A percentile compares a stretch with the other conserved stretches of the same genome.
Evolutionary conservation across 2,113 vertebrate genomes (phyloP).

Genomic region (Apodemus speciosus): DNA sequence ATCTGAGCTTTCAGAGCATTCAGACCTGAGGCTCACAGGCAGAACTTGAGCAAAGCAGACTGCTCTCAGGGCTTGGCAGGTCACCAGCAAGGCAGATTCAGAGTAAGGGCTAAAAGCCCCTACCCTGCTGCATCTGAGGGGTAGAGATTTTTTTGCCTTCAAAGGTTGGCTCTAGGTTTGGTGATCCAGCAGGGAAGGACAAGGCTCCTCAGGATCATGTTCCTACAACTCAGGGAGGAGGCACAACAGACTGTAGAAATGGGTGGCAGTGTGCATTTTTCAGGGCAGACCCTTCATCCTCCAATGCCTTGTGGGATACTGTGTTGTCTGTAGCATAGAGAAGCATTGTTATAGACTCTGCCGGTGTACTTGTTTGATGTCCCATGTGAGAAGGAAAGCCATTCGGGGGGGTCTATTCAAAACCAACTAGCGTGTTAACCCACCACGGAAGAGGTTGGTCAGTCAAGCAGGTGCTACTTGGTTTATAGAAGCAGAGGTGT

Average conservation of each 20-base stretch:
- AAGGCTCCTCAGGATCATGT: neutral
- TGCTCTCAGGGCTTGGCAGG: too few relatives aligned
- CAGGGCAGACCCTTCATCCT: accelerated
- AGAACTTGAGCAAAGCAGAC: too few relatives aligned
- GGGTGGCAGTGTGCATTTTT: accelerated
- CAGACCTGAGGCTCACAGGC: neutral
- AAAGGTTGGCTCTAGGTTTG: neutral
- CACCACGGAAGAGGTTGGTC: neutral
- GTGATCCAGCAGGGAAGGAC: neutral
- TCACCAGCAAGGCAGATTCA: accelerated
- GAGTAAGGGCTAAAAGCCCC: accelerated
- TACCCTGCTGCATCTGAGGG: neutral
- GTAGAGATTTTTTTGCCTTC: too few relatives aligned
- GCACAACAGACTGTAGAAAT: accelerated
- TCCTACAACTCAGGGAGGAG: neutral
- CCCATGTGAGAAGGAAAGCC: neutral
- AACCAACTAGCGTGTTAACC: neutral
- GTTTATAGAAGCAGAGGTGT: neutral
- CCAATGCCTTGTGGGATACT: too few relatives aligned
- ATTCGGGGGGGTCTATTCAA: neutral
- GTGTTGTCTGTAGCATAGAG: neutral
- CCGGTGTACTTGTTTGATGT: accelerated
- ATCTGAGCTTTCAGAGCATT: neutral
- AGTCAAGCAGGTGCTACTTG: neutral
- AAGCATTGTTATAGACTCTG: neutral